Conservation (phyloP, 2,113 vertebrate genomes). For the Cricetomys ansorgei region DNA sequence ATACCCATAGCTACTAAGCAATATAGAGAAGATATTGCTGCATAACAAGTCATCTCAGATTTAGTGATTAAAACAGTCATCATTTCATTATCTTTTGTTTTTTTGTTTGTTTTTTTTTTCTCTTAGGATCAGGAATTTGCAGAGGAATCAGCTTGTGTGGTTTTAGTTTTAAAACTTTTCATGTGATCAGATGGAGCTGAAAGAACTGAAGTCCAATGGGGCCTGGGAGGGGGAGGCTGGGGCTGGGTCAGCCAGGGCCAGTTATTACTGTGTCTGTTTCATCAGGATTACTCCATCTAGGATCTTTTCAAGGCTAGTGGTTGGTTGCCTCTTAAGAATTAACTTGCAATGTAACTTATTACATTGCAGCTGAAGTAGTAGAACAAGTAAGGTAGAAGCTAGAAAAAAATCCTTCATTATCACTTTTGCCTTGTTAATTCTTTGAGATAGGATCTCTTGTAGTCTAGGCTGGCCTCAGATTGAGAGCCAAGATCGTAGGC, state of each 20-base stretch:
- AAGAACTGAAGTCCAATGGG: not conserved
- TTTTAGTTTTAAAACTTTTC: constrained; percentile 25
- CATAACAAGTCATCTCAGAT: constrained; percentile 30
- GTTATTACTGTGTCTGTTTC: not conserved
- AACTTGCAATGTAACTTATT: not conserved
- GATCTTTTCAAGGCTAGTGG: not conserved
- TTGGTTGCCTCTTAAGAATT: not conserved
- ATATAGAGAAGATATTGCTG: not conserved
- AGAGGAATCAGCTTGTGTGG: not conserved
- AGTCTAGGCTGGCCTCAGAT: not conserved
- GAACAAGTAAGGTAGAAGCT: not conserved
- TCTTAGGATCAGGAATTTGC: constrained; percentile 25
- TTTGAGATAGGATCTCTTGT: not conserved
- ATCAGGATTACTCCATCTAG: not conserved
- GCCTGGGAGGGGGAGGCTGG: too few relatives aligned
- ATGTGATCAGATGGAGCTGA: not conserved
- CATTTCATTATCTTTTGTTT: not conserved
- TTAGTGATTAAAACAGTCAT: constrained; percentile 41
- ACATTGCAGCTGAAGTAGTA: not conserved
- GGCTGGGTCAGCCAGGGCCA: not conserved
- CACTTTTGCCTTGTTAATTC: not conserved
- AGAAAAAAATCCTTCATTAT: not conserved
- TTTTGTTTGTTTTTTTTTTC: not conserved
- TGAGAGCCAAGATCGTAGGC: not conserved
- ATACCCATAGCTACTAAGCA: constrained; percentile 38